Conservation (phyloP, 2,113 vertebrate genomes). For the Sebastes fasciatus region DNA sequence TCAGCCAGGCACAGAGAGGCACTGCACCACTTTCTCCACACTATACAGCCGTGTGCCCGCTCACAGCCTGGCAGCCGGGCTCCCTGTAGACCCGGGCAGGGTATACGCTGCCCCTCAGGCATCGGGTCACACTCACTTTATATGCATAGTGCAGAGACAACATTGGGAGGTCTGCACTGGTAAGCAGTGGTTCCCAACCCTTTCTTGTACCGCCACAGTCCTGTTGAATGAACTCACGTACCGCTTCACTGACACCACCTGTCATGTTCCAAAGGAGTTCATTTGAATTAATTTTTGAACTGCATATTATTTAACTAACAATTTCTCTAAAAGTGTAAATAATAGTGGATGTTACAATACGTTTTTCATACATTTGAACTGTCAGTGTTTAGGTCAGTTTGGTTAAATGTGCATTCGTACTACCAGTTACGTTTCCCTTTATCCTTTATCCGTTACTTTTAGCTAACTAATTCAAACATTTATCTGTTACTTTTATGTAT, state of each 20-base stretch:
- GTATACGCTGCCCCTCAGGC: slow-evolving; percentile 70
- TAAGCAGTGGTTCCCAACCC: slow-evolving; percentile 8
- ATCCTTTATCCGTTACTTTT: no score
- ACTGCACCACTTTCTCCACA: slow-evolving; percentile 80
- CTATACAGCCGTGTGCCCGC: slow-evolving; percentile 63
- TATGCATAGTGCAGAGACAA: slow-evolving; percentile 48
- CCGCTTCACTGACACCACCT: not conserved
- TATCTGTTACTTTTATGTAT: not conserved
- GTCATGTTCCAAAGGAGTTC: not conserved
- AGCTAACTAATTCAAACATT: not conserved
- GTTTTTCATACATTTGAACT: not conserved
- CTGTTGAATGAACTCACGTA: not conserved
- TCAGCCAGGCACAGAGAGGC: slow-evolving; percentile 82
- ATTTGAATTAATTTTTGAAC: not conserved
- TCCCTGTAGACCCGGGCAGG: slow-evolving; percentile 57
- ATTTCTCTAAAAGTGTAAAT: not conserved
- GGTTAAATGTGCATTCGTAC: not conserved
- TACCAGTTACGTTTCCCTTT: no score
- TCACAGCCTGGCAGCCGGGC: slow-evolving; percentile 58
- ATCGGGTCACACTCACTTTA: slow-evolving; percentile 70
- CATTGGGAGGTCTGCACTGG: slow-evolving; percentile 24
- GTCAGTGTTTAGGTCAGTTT: not conserved
- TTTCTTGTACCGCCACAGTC: slow-evolving; percentile 1
- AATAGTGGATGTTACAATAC: not conserved
- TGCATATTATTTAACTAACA: not conserved